phyloP scores from a whole-genome alignment of 2,113 vertebrate species.

The human region GRCh38 chr13:94473001-94473500 shows the following conservation, averaged over 20 bases:
- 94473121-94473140: background rate
- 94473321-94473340: background rate
- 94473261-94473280: background rate
- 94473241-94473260: background rate
- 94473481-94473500: background rate
- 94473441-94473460: background rate
- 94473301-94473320: background rate
- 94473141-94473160: background rate
- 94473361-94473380: background rate
- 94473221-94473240: background rate
- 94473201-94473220: background rate
- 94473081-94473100: background rate
- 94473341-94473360: background rate
- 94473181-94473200: background rate
- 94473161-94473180: background rate
- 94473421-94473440: background rate
- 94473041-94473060: background rate
- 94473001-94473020: accelerated
- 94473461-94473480: background rate
- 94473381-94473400: background rate
- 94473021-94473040: background rate
- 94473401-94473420: background rate
- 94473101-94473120: background rate
- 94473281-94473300: background rate
- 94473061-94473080: background rate